Evolutionary conservation across 2,113 vertebrate genomes (phyloP), one percentile per base, ranked within the genome.

Genomic region (Dipodomys stephensi): DNA sequence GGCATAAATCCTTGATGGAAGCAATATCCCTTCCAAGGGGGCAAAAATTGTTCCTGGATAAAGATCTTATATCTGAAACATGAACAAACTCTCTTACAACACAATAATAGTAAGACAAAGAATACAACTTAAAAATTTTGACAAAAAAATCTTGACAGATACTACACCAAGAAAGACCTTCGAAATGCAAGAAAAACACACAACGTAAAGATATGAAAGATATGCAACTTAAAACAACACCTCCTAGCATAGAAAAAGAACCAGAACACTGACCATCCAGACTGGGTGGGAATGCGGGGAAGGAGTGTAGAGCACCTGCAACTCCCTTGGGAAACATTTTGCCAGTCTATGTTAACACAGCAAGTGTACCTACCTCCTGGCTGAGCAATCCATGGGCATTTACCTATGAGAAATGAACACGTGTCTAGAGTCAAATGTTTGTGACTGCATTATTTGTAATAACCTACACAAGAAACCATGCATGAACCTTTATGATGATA

Each of bases 381-480:
- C 25, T 39, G 62, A 39, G 67, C 46, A 53, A 13, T 32, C 10
- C 44, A 30, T 0, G 7, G 71, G 64, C 6, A 15, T 20, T 68
- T 25, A 23, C 83, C 44, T 10, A 4, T 6, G 60, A 64, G 81
- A 69, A 62, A 73, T 23, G 83, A 27, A 82, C 18, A n/a, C 0
- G 28, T 4, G 8, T 60, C 44, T 28, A 32, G 79, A 5, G 19
- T 4, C 60, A 30, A 35, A 6, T 6, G 3, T 4, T 87, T 20
- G 2, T 4, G 7, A 6, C 4, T 11, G 30, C 32, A 0, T 20
- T 46, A 4, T 4, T 83, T 20, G 4, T 3, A 8, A 6, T 6
- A 6, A 16, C 44, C 11, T 12, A 6, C 6, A 49, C 73, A 6
- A 65, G 68, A 69, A 79, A 39, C 19, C 6, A 13, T 25, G 27